A percentile compares a stretch with the other conserved stretches of the same genome.
phyloP scores from a whole-genome alignment of 92 coral and sea anemone species.

The Montipora capitata region DNA sequence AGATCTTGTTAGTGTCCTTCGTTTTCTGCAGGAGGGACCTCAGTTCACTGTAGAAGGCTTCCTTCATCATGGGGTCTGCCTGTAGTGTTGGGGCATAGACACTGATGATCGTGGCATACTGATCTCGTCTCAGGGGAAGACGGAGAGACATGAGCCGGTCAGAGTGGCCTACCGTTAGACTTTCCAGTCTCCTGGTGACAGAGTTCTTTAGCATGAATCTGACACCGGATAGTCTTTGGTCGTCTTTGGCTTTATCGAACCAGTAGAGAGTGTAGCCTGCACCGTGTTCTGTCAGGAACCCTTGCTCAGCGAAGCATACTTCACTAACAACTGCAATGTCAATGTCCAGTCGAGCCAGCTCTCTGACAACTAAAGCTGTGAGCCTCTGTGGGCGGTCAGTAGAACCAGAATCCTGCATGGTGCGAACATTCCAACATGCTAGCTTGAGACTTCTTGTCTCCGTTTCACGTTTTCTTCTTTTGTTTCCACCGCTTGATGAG shows the following conservation, averaged over 20 bases:
- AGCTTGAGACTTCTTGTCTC: too few species aligned
- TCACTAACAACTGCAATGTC: neutral
- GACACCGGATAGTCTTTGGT: slow-evolving; percentile 12
- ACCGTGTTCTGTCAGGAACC: neutral
- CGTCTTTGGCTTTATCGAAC: slow-evolving; percentile 18
- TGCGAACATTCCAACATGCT: too few species aligned
- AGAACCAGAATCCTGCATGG: too few species aligned
- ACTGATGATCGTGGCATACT: slow-evolving; percentile 21
- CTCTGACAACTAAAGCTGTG: neutral
- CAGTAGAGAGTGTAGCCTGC: slow-evolving; percentile 26
- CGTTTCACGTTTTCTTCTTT: too few species aligned
- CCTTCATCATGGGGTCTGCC: slow-evolving; percentile 1
- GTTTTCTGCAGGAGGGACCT: neutral
- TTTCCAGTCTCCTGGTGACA: slow-evolving; percentile 18
- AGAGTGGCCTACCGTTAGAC: slow-evolving; percentile 13
- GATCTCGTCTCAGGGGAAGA: neutral
- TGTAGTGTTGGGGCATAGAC: slow-evolving; percentile 34
- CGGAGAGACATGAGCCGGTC: slow-evolving; percentile 38
- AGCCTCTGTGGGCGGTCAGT: neutral
- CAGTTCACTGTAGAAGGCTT: slow-evolving; percentile 29
- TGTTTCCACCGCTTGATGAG: too few species aligned
- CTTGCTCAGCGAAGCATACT: neutral
- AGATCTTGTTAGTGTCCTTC: neutral
- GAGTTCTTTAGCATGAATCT: slow-evolving; percentile 33
- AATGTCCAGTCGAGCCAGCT: neutral